Conservation (phyloP, 64 coral and sea anemone genomes). For the Montipora cactus region DNA sequence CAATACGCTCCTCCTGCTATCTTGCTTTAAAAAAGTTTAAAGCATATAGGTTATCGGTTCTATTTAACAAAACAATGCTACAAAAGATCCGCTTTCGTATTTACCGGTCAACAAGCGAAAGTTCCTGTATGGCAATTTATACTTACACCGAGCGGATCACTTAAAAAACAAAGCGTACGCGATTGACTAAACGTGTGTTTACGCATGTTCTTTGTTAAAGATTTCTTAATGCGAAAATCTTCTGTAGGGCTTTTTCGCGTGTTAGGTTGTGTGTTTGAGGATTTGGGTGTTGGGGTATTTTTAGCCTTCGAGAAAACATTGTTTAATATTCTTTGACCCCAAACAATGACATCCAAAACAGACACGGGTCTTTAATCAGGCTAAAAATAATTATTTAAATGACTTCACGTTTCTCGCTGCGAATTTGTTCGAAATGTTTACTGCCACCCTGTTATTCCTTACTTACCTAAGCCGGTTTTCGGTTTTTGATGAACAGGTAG, state of each 20-base stretch:
- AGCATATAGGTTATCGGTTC: background rate
- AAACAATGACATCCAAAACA: background rate
- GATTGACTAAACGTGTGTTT: background rate
- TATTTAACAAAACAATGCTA: background rate
- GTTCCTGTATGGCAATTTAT: background rate
- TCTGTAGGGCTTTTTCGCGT: background rate
- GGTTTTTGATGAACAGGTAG: too few species aligned
- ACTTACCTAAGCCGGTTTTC: too few species aligned
- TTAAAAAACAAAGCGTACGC: background rate
- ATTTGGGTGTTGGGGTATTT: background rate
- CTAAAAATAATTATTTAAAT: background rate
- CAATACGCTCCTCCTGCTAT: too few species aligned
- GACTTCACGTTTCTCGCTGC: background rate
- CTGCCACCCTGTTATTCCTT: too few species aligned
- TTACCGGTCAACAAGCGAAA: background rate
- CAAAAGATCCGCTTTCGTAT: background rate
- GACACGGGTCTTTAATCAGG: background rate
- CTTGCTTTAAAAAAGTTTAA: too few species aligned
- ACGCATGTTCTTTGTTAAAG: background rate
- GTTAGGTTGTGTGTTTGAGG: background rate
- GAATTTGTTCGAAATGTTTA: background rate
- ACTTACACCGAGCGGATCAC: background rate
- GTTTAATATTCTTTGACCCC: background rate
- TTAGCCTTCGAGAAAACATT: background rate
- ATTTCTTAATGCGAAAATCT: background rate